Evolutionary conservation across 1,140 invertebrate genomes (phyloP), one percentile per base, ranked within the genome.

Genomic region (Zaprionus gabonicus): DNA sequence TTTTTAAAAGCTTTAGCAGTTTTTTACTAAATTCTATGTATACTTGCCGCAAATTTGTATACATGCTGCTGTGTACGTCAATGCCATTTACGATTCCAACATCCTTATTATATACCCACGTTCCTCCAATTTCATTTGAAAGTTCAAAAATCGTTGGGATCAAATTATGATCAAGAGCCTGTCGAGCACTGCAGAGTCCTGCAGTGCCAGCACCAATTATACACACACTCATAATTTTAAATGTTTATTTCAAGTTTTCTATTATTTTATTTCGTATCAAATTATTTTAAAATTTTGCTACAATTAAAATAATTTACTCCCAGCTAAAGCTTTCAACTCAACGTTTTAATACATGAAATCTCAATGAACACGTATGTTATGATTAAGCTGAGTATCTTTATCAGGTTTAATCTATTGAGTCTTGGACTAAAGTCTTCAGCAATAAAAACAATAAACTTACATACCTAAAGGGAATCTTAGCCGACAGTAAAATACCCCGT

Each of bases 11-110:
- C 7, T 10, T 3, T 10, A 10, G 2, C 31, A 31, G 31, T n/a
- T 7, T n/a, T n/a, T 9, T 46, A 23, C 4, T 17, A 17, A 17
- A 10, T 46, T 46, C 3, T 9, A n/a, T 51, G 4, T 10, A 20
- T 25, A 59, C 80, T 60, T 76, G 90, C 91, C 86, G 78, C 27
- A 92, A 77, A 31, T 91, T 92, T 71, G 95, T 95, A 71, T 98
- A 98, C 95, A 98, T 98, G 93, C 97, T 97, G 34, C 97, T 96
- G 91, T 98, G 97, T 49, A 98, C 95, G 2, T 97, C 96, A 28
- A 97, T 93, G 7, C 96, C 96, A 93, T 96, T 96, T 46, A 94
- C 94, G 1, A 53, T 71, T 15, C 95, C 96, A 38, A 94, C 94
- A 68, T 95, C 93, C n/a, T 97, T 95, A 12, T 94, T 95, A 85